Conservation (phyloP, 23 tunicate species). For the Ciona savignyi region DNA sequence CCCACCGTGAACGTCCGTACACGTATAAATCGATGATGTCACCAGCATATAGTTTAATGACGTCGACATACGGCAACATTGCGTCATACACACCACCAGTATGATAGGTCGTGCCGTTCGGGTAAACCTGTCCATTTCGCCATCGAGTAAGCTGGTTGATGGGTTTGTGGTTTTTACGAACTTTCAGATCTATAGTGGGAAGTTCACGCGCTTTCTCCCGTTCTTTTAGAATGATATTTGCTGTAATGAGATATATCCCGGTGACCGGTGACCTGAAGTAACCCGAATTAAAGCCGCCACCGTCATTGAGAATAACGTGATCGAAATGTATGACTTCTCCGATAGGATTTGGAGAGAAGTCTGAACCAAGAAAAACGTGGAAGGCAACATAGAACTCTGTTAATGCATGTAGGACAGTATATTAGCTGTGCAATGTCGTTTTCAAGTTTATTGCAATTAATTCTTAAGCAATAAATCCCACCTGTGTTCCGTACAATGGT, state of each 20-base stretch:
- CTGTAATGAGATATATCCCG: background rate
- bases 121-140: background rate
- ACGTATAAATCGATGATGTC: background rate
- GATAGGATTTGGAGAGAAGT: background rate
- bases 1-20: background rate
- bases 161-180: background rate
- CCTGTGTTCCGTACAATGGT: background rate
- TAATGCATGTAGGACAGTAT: too few relatives aligned
- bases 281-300: background rate
- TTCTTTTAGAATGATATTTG: background rate
- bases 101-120: background rate
- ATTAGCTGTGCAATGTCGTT: too few relatives aligned
- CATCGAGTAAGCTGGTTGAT: background rate
- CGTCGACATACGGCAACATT: background rate
- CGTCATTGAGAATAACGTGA: background rate
- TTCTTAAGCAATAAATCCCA: too few relatives aligned
- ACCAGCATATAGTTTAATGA: background rate
- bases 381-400: background rate
- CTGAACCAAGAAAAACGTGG: background rate
- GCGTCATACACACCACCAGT: background rate
- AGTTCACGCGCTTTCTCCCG: background rate
- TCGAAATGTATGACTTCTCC: background rate
- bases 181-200: background rate
- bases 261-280: slow-evolving; percentile 1
- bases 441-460: too few relatives aligned